Evolutionary conservation across 2,113 vertebrate species (phyloP).

Genomic region (Condylura cristata): DNA sequence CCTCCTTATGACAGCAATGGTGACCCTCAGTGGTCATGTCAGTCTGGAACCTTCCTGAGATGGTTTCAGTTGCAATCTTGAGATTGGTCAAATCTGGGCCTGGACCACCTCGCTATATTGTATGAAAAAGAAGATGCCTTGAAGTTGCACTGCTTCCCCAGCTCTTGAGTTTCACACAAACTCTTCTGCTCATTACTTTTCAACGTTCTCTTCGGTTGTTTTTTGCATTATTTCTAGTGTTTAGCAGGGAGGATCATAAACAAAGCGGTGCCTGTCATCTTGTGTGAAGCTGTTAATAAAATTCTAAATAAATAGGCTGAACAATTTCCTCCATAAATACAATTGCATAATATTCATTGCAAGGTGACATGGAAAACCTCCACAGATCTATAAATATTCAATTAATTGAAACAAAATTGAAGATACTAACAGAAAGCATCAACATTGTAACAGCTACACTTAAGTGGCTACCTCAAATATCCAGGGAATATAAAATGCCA

Average conservation of each 20-base stretch:
- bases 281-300: not conserved
- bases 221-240: not conserved
- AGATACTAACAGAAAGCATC: not conserved
- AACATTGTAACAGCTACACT: too few species aligned
- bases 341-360: not conserved
- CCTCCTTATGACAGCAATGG: not conserved
- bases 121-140: accelerated
- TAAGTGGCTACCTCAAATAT: not conserved
- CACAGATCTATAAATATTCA: not conserved
- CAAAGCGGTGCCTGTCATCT: not conserved
- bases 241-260: not conserved
- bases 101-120: accelerated
- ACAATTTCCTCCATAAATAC: not conserved
- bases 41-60: accelerated
- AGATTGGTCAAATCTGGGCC: accelerated
- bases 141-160: not conserved
- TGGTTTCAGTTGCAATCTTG: not conserved
- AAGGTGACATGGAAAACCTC: not conserved
- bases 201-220: not conserved
- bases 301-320: not conserved
- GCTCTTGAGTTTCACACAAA: not conserved
- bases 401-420: not conserved
- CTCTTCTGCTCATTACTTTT: not conserved
- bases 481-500: not conserved
- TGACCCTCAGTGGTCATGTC: not conserved